These are phyloP conservation scores for Polydesmus complanatus DNA, from an alignment of 2,888 invertebrate species.

Conservation along the genomic window DNA sequence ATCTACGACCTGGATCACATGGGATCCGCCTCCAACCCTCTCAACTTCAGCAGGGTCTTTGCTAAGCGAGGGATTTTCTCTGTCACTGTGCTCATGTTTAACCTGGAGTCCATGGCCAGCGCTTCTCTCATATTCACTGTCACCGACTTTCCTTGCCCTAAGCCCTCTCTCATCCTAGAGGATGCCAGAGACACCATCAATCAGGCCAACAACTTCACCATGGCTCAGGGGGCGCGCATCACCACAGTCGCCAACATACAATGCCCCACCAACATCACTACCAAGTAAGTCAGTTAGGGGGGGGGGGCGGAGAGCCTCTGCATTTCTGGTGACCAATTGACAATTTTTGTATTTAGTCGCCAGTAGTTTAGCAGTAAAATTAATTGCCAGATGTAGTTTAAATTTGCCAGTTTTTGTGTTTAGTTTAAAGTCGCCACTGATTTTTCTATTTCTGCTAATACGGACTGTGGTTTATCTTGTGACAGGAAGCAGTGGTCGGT, in stretches of 20 bases:
- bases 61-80: neutral
- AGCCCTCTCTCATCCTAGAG: constrained; percentile 3
- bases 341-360: too few relatives aligned
- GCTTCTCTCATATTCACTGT: constrained; percentile 12
- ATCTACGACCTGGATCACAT: constrained; percentile 5
- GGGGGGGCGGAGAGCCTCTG: too few relatives aligned
- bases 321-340: too few relatives aligned
- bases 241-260: neutral
- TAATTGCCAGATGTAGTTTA: neutral
- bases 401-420: neutral
- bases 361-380: neutral
- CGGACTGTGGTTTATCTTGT: neutral
- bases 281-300: too few relatives aligned
- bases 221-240: neutral
- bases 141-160: constrained; percentile 11
- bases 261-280: constrained; percentile 1
- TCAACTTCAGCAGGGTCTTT: constrained; percentile 10
- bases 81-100: constrained; percentile 8
- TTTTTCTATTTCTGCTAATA: too few relatives aligned
- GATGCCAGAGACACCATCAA: neutral
- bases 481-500: constrained; percentile 5
- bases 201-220: neutral
- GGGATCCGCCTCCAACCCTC: neutral
- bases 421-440: neutral
- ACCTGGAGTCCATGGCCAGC: neutral